Evolutionary conservation across 2,888 invertebrate genomes (phyloP), one percentile per base, ranked within the genome.

Genomic region (Spodoptera exigua): DNA sequence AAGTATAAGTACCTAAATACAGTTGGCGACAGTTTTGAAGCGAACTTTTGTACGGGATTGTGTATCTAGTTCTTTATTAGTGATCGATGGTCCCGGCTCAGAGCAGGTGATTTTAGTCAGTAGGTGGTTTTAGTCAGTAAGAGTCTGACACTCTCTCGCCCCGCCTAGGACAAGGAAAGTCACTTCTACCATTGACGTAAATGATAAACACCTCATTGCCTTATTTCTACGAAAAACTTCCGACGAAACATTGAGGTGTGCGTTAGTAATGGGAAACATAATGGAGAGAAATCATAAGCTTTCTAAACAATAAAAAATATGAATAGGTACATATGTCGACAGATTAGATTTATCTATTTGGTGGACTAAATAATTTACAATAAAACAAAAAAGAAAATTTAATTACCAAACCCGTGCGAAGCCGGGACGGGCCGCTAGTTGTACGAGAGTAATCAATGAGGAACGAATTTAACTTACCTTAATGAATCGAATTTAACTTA

Each of bases 91-190:
- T 47, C 47, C 47, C 35, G 46, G 35, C 46, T 46, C 46, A 44
- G 32, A 44, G 45, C 45, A 45, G 45, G 45, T 45, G 45, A 32
- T 45, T 45, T 32, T 34, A 44, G 45, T 45, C 45, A 45, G 32
- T 45, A 45, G 32, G 45, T n/a, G n/a, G n/a, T n/a, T n/a, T n/a
- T n/a, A n/a, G n/a, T n/a, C n/a, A n/a, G n/a, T n/a, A n/a, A n/a
- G 45, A 45, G 16, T 45, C 45, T 45, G 45, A 45, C 45, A 45
- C 45, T 45, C 32, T 45, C 45, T 45, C 45, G 32, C 45, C 45
- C 45, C 45, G 45, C 32, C 45, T 34, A 45, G 45, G 45, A 45
- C 45, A 45, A 45, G 45, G 45, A 45, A 45, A 45, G 45, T 45
- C 44, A 44, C 27, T 44, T 45, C 45, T 45, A 45, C 45, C 45